phyloP scores from a whole-genome alignment of 2,888 invertebrate genomes.

The Amiota communis region DNA sequence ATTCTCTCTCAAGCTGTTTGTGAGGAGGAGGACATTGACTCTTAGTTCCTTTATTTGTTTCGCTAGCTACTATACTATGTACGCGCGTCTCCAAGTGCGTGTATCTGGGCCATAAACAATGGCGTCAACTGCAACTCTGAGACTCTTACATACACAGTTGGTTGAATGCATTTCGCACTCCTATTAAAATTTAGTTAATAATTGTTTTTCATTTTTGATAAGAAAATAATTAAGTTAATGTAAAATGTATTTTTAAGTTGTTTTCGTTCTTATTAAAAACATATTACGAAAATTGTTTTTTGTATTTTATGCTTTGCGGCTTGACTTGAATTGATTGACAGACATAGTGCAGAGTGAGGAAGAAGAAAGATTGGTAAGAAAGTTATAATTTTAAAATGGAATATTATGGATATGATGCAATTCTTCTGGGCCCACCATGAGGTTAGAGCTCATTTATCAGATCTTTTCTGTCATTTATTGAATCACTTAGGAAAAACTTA shows the following conservation, averaged over 20 bases:
- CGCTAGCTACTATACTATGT: background rate
- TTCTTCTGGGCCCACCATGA: too few relatives aligned
- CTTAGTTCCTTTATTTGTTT: background rate
- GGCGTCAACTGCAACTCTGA: constrained; percentile 37
- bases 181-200: constrained; percentile 12
- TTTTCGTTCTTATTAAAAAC: constrained; percentile 18
- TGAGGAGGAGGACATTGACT: background rate
- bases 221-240: constrained; percentile 62
- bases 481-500: too few relatives aligned
- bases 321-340: too few relatives aligned
- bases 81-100: constrained; percentile 48
- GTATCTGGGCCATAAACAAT: constrained; percentile 56
- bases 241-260: constrained; percentile 59
- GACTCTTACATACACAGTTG: background rate
- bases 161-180: background rate
- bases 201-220: constrained; percentile 27
- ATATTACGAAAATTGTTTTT: background rate
- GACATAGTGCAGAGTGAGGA: too few relatives aligned
- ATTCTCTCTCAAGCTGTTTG: background rate
- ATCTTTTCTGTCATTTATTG: too few relatives aligned
- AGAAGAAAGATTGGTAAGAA: too few relatives aligned
- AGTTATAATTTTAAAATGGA: too few relatives aligned
- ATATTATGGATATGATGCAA: too few relatives aligned
- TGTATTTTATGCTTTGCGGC: too few relatives aligned
- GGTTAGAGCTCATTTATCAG: too few relatives aligned